A percentile compares a stretch with the other conserved stretches of the same genome.
phyloP scores from a whole-genome alignment of 2,113 vertebrate species.

The Alligator mississippiensis region DNA sequence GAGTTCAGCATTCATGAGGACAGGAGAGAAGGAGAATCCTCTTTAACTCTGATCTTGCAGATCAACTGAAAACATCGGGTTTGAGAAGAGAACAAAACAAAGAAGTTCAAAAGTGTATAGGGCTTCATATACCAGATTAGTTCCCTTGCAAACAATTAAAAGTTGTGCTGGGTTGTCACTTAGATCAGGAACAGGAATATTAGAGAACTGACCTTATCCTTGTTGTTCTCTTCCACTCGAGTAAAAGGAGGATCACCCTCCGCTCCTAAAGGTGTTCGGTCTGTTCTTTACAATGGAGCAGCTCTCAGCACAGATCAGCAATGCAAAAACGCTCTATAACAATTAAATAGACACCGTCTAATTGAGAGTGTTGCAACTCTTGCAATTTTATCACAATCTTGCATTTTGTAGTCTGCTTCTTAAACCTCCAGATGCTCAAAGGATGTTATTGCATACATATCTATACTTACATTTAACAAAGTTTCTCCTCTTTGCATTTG shows the following conservation, averaged over 20 bases:
- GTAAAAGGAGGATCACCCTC: background rate
- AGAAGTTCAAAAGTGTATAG: background rate
- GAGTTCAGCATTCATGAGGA: constrained; percentile 22
- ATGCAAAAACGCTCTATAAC: background rate
- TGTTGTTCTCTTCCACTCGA: background rate
- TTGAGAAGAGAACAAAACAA: background rate
- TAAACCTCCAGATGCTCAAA: background rate
- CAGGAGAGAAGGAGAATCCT: constrained; percentile 6
- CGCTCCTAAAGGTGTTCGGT: background rate
- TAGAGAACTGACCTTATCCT: no score
- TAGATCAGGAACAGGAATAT: no score
- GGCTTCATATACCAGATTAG: rapidly evolving
- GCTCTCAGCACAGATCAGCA: background rate
- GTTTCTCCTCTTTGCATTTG: rapidly evolving
- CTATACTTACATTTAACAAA: no score
- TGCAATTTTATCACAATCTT: background rate
- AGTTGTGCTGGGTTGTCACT: no score
- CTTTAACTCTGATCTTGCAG: background rate
- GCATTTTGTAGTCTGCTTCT: background rate
- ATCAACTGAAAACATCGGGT: background rate
- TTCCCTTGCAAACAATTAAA: background rate
- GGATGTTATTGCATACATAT: background rate
- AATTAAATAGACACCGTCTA: background rate
- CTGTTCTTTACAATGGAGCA: rapidly evolving
- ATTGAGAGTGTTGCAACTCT: background rate